Evolutionary conservation across 1,140 invertebrate species (phyloP).

Genomic region (Tetramorium parvispinum): DNA sequence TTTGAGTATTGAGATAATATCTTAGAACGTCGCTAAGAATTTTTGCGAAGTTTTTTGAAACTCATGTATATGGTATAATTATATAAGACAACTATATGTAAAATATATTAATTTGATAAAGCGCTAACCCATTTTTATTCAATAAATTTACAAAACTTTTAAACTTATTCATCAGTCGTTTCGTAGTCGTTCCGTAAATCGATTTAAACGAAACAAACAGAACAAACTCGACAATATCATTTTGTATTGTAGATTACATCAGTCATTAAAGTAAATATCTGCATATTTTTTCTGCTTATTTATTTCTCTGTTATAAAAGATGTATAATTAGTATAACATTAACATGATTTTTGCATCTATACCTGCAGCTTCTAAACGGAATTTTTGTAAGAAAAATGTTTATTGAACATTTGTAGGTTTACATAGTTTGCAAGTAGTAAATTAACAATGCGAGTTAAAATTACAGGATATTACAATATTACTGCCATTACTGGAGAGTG

Average conservation of each 20-base stretch:
- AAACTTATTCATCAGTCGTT: neutral
- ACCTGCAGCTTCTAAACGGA: conserved; percentile 60
- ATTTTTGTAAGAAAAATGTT: conserved; percentile 56
- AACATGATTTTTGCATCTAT: conserved; percentile 62
- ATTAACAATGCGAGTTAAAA: conserved; percentile 58
- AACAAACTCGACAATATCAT: conserved; percentile 39
- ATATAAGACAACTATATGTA: conserved; percentile 64
- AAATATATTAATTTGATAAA: conserved; percentile 67
- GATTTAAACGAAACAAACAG: conserved; percentile 34
- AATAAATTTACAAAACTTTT: conserved; percentile 40
- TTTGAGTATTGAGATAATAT: conserved; percentile 4
- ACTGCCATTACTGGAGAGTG: conserved; percentile 64
- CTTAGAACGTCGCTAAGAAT: conserved; percentile 22
- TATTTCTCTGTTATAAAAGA: conserved; percentile 67
- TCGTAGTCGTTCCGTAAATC: conserved; percentile 19
- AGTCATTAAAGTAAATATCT: conserved; percentile 62
- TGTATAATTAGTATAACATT: conserved; percentile 54
- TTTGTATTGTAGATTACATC: conserved; percentile 54
- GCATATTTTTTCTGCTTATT: conserved; percentile 59
- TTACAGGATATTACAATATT: conserved; percentile 68
- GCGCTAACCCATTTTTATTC: conserved; percentile 31
- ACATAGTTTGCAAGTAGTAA: conserved; percentile 52
- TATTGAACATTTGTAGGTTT: conserved; percentile 65
- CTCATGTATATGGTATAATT: conserved; percentile 57
- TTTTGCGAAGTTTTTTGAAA: conserved; percentile 57